These are phyloP conservation scores for Hyles euphorbiae DNA, from an alignment of 1,140 invertebrate species.

Conservation along the genomic window DNA sequence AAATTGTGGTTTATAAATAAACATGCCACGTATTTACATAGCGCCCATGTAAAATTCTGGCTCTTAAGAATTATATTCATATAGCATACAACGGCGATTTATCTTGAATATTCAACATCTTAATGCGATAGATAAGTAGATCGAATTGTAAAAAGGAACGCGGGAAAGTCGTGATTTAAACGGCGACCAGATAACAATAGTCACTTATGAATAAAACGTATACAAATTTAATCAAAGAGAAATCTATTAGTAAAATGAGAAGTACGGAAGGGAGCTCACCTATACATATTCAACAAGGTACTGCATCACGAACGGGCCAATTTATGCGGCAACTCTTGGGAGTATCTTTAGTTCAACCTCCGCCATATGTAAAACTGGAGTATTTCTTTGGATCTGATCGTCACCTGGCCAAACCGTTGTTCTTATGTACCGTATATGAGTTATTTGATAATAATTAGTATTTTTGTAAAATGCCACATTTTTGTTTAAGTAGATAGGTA, in stretches of 20 bases:
- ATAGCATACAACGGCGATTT: too few species aligned
- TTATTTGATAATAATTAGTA: too few species aligned
- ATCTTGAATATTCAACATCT: background rate
- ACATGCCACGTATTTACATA: too few species aligned
- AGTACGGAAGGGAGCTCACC: constrained; percentile 71
- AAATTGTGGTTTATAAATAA: too few species aligned
- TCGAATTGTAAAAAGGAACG: constrained; percentile 13
- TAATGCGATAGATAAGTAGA: background rate
- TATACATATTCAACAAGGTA: constrained; percentile 75
- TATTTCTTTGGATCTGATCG: constrained; percentile 69
- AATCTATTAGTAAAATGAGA: constrained; percentile 76
- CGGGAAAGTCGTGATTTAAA: constrained; percentile 56
- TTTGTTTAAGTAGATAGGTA: too few species aligned
- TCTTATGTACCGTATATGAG: too few species aligned
- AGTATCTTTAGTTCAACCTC: constrained; percentile 67
- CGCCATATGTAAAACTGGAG: constrained; percentile 71
- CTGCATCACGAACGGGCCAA: constrained; percentile 72
- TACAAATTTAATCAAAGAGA: constrained; percentile 76
- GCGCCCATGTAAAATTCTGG: too few species aligned
- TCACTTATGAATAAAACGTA: constrained; percentile 71
- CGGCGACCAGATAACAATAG: constrained; percentile 60
- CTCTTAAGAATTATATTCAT: background rate
- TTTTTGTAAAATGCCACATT: too few species aligned
- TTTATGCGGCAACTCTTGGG: constrained; percentile 68
- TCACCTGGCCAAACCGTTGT: constrained; percentile 42